Conservation (phyloP, 2,888 invertebrate genomes). For the Tetramorium bicarinatum region DNA sequence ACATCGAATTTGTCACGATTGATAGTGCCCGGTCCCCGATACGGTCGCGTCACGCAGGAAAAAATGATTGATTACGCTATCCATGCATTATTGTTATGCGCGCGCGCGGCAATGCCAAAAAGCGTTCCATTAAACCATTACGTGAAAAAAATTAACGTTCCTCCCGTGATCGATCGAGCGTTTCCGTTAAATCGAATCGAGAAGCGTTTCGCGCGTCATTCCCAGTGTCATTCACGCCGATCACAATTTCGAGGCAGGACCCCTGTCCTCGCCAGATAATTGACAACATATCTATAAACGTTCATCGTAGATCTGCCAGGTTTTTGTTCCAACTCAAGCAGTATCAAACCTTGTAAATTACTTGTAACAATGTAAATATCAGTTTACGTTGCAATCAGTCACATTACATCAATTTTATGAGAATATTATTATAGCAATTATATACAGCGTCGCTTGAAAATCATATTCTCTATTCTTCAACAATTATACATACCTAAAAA, state of each 20-base stretch:
- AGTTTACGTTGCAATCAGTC: neutral
- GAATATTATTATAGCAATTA: neutral
- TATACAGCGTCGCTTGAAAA: neutral
- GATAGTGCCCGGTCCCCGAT: conserved; percentile 68
- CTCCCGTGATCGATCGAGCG: conserved; percentile 48
- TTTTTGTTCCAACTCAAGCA: neutral
- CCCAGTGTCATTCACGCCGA: conserved; percentile 19
- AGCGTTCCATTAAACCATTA: conserved; percentile 72
- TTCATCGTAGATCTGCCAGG: neutral
- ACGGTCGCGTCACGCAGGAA: conserved; percentile 72
- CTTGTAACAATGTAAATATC: neutral
- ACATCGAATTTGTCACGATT: conserved; percentile 77
- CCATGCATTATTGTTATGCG: conserved; percentile 73
- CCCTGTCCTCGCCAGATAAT: conserved; percentile 18
- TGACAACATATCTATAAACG: neutral
- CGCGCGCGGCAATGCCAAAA: conserved; percentile 57
- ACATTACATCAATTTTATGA: neutral
- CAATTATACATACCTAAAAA: neutral
- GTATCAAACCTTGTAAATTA: neutral
- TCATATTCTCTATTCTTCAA: neutral
- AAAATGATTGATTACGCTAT: conserved; percentile 75
- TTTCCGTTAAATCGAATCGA: conserved; percentile 53
- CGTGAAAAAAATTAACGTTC: conserved; percentile 68
- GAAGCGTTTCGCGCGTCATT: conserved; percentile 45
- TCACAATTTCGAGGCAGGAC: conserved; percentile 2